Conservation (phyloP, 2,888 invertebrate genomes). For the Nebria brevicollis region DNA sequence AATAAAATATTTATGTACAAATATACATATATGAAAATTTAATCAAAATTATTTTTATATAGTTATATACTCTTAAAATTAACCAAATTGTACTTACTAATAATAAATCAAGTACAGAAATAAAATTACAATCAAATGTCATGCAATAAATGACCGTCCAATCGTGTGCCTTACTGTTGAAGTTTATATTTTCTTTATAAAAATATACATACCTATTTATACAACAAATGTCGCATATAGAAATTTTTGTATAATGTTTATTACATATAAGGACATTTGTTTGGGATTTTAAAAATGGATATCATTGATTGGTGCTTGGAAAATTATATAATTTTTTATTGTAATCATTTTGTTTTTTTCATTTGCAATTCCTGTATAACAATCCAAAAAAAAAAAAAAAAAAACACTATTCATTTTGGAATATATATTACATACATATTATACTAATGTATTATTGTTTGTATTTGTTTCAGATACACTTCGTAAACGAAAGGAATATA, state of each 20-base stretch:
- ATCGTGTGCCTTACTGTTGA: constrained; percentile 16
- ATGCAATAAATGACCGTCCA: constrained; percentile 25
- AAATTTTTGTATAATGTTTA: constrained; percentile 11
- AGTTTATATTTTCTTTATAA: constrained; percentile 9
- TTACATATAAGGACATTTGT: constrained; percentile 34
- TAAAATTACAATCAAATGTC: not conserved
- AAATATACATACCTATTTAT: constrained; percentile 2
- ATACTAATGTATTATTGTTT: not conserved
- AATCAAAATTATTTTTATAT: constrained; percentile 39
- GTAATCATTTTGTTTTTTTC: constrained; percentile 26
- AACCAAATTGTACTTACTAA: constrained; percentile 19
- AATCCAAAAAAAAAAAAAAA: too few relatives aligned
- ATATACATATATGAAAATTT: constrained; percentile 23
- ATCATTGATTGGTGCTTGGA: constrained; percentile 46
- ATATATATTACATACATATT: not conserved
- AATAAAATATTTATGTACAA: constrained; percentile 27
- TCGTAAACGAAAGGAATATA: constrained; percentile 52
- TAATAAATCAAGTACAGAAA: not conserved
- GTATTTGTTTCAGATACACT: constrained; percentile 36
- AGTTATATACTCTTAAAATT: constrained; percentile 2
- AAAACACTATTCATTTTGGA: not conserved
- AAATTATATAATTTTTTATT: constrained; percentile 38
- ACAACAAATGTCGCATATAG: not conserved
- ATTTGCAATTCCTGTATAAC: constrained; percentile 3
- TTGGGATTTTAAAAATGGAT: constrained; percentile 35